Percentiles rank a stretch among this genome's conserved stretches.
These are phyloP conservation scores for Ceyx melanurus DNA, from an alignment of 2,113 vertebrate species.

Conservation along the genomic window DNA sequence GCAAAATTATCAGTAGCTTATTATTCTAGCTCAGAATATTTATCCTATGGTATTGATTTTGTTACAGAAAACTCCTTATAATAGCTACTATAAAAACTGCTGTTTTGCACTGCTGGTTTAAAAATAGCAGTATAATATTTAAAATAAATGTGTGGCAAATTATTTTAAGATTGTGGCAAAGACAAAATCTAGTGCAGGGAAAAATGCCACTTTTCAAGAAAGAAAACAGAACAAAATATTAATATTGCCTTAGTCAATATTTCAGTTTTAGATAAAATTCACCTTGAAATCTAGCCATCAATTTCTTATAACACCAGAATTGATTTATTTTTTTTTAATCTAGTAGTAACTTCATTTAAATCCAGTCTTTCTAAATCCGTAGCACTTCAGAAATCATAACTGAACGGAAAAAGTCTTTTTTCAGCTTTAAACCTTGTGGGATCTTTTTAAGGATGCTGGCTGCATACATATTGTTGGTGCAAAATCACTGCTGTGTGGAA, in stretches of 20 bases:
- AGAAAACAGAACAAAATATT: constrained; percentile 17
- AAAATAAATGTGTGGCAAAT: background rate
- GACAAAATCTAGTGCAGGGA: background rate
- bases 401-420: background rate
- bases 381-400: background rate
- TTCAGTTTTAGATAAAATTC: constrained; percentile 56
- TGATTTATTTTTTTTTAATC: constrained; percentile 39
- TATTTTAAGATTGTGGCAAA: background rate
- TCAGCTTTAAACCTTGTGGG: background rate
- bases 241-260: constrained; percentile 19
- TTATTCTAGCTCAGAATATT: constrained; percentile 16
- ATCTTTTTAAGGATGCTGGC: background rate
- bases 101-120: background rate
- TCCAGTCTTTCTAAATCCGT: constrained; percentile 22
- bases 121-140: background rate
- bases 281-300: constrained; percentile 57
- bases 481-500: background rate
- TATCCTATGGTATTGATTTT: constrained; percentile 21
- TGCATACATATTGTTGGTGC: background rate
- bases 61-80: constrained; percentile 8
- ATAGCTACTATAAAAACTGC: background rate
- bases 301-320: constrained; percentile 43
- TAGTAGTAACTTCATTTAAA: constrained; percentile 39
- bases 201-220: background rate
- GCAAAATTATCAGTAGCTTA: background rate